Conservation (phyloP, 2,888 invertebrate genomes). For the Punctoribates punctum region DNA sequence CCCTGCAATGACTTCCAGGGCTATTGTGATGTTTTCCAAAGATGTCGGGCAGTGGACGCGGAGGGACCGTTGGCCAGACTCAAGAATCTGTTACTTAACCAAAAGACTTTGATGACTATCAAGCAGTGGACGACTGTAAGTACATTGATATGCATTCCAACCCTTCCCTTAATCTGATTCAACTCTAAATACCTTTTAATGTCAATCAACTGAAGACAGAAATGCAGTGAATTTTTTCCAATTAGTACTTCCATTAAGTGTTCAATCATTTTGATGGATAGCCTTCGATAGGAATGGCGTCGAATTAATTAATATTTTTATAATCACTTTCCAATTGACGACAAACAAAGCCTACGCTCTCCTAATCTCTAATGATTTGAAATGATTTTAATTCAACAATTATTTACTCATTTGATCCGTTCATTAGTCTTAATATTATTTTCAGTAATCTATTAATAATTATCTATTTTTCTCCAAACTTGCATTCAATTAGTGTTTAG, state of each 20-base stretch:
- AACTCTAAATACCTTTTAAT: neutral
- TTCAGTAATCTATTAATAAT: neutral
- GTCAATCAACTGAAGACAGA: neutral
- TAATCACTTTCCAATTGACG: neutral
- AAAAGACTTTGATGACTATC: constrained; percentile 77
- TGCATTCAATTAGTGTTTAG: too few relatives aligned
- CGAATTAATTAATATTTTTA: neutral
- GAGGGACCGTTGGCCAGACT: constrained; percentile 94
- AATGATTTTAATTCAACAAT: neutral
- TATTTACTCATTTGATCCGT: neutral
- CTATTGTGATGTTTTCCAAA: constrained; percentile 98
- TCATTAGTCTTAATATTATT: constrained; percentile 2
- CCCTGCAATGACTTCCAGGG: constrained; percentile 99
- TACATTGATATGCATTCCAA: constrained; percentile 40
- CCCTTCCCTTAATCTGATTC: neutral
- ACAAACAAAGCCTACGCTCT: neutral
- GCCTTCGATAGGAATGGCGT: neutral
- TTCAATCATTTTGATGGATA: constrained; percentile 9
- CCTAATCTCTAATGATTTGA: neutral
- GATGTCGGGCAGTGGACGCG: constrained; percentile 96
- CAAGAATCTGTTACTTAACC: constrained; percentile 90
- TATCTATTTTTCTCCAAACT: neutral
- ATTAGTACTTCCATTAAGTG: neutral
- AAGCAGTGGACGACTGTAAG: constrained; percentile 85
- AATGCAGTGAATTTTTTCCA: neutral